A percentile compares a stretch with the other conserved stretches of the same genome.
Conservation (phyloP, 2,113 vertebrate genomes). For the Myocastor coypus region DNA sequence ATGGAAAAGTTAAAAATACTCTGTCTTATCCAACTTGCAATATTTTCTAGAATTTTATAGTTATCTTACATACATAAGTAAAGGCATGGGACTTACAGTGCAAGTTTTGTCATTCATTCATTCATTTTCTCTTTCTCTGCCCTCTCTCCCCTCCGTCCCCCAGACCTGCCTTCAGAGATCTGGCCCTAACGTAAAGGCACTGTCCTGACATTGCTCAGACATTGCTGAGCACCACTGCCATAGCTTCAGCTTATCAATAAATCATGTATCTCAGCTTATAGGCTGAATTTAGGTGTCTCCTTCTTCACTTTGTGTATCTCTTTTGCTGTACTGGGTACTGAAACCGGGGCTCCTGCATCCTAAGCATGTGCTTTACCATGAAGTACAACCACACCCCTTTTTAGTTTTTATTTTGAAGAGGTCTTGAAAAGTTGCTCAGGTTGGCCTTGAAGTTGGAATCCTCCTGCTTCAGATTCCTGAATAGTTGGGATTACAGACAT, state of each 20-base stretch:
- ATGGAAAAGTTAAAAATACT: slow-evolving; percentile 39
- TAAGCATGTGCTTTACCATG: background rate
- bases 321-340: background rate
- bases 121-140: background rate
- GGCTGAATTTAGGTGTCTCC: background rate
- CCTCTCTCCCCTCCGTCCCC: background rate
- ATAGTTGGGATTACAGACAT: background rate
- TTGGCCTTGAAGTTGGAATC: background rate
- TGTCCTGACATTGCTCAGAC: background rate
- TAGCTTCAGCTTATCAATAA: background rate
- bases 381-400: background rate
- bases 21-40: background rate
- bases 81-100: background rate
- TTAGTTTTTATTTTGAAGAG: background rate
- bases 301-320: background rate
- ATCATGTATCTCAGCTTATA: background rate
- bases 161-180: background rate
- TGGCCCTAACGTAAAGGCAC: slow-evolving; percentile 3
- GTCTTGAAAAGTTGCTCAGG: background rate
- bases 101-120: background rate
- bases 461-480: background rate
- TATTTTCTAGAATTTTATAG: background rate
- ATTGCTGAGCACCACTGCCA: slow-evolving; percentile 30
- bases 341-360: background rate
- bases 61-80: slow-evolving; percentile 43